Evolutionary conservation across 2,888 invertebrate species (phyloP).

Genomic region (Latheticus oryzae): DNA sequence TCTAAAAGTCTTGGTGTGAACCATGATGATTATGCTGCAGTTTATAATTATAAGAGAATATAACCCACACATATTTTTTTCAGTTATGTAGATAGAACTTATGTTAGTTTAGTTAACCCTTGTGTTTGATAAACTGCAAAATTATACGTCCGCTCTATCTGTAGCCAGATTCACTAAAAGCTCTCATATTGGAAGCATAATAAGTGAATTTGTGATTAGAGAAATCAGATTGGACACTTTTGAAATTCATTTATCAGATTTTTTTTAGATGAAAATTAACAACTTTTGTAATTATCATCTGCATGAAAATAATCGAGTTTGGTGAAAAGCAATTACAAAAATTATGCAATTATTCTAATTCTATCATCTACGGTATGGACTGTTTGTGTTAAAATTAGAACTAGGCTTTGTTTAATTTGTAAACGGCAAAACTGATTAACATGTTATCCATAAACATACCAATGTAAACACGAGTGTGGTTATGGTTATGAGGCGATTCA

Average conservation of each 20-base stretch:
- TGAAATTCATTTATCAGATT: constrained; percentile 29
- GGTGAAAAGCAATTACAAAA: constrained; percentile 42
- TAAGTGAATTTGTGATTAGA: constrained; percentile 28
- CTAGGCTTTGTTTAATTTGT: constrained; percentile 53
- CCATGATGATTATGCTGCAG: no score
- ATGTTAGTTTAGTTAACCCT: constrained; percentile 14
- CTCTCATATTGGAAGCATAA: constrained; percentile 21
- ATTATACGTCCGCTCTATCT: constrained; percentile 19
- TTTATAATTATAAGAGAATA: no score
- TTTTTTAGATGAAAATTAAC: constrained; percentile 31
- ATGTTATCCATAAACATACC: constrained; percentile 54
- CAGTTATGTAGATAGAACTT: no score
- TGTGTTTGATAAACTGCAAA: constrained; percentile 22
- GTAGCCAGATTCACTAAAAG: constrained; percentile 25
- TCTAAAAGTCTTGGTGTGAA: no score
- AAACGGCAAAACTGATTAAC: constrained; percentile 55
- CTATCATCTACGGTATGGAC: constrained; percentile 25
- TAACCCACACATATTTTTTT: constrained; percentile 23
- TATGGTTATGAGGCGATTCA: constrained; percentile 27
- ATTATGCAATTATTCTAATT: constrained; percentile 44
- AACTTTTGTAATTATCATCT: constrained; percentile 39
- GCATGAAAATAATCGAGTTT: constrained; percentile 41
- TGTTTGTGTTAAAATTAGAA: constrained; percentile 51
- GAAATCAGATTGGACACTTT: constrained; percentile 23
- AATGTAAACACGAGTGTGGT: constrained; percentile 24